phyloP scores from a whole-genome alignment of 2,113 vertebrate species.

The Leptosomus discolor region DNA sequence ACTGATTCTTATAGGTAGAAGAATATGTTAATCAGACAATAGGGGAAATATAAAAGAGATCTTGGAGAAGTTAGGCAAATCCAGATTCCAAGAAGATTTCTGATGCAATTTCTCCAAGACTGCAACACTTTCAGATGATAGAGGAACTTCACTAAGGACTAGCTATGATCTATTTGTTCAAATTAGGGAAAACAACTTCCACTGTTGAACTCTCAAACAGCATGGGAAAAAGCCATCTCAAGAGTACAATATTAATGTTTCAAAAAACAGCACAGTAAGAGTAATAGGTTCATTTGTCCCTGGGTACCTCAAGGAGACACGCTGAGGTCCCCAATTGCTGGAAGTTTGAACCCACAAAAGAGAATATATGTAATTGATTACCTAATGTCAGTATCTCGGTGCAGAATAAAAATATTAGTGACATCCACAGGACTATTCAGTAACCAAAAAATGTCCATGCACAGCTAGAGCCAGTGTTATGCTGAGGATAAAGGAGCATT shows the following conservation, averaged over 20 bases:
- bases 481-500: not conserved
- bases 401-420: not conserved
- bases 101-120: not conserved
- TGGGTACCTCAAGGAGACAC: not conserved
- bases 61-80: not conserved
- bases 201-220: not conserved
- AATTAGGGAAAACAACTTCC: not conserved
- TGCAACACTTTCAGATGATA: not conserved
- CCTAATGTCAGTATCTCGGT: not conserved
- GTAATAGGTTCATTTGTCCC: not conserved
- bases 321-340: not conserved
- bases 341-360: not conserved
- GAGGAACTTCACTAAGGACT: not conserved
- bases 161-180: not conserved
- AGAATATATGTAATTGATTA: not conserved
- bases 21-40: not conserved
- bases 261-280: not conserved
- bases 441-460: not conserved
- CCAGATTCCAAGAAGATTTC: not conserved
- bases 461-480: not conserved
- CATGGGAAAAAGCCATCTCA: not conserved
- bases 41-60: not conserved
- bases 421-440: not conserved
- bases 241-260: not conserved
- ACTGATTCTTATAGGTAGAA: not conserved